These are phyloP conservation scores for Urocolius indicus DNA, from an alignment of 2,113 vertebrate genomes.

Conservation along the genomic window DNA sequence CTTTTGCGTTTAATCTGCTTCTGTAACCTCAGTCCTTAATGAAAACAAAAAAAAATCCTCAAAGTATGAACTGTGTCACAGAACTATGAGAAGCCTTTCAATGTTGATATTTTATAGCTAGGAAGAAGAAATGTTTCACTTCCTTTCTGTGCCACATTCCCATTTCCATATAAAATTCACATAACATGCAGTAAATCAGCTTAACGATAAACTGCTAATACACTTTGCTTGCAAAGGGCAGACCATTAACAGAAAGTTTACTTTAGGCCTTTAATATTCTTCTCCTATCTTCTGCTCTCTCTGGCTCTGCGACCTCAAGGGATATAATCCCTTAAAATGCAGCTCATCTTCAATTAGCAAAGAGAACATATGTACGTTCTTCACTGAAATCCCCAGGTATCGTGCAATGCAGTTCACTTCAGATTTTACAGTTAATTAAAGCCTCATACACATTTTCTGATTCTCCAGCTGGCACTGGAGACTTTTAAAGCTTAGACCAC, in stretches of 20 bases:
- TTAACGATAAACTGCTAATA: slow-evolving; percentile 37
- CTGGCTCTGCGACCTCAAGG: slow-evolving; percentile 57
- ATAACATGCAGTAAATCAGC: slow-evolving; percentile 1
- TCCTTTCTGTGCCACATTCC: neutral
- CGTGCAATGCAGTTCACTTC: slow-evolving; percentile 63
- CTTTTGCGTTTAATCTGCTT: neutral
- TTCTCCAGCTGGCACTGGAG: slow-evolving; percentile 71
- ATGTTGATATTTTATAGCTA: neutral
- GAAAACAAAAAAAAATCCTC: neutral
- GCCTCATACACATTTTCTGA: slow-evolving; percentile 65
- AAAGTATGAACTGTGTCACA: neutral
- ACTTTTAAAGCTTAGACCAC: slow-evolving; percentile 60
- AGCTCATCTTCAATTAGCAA: slow-evolving; percentile 80
- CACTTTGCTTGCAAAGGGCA: slow-evolving; percentile 45
- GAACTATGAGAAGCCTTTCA: neutral
- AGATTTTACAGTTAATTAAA: slow-evolving; percentile 81
- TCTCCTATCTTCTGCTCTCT: slow-evolving; percentile 23
- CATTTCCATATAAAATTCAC: neutral
- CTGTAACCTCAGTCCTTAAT: neutral
- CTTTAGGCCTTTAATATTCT: slow-evolving; percentile 70
- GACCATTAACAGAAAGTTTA: slow-evolving; percentile 65
- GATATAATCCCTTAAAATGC: slow-evolving; percentile 76
- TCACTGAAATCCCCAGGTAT: slow-evolving; percentile 81
- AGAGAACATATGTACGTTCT: slow-evolving; percentile 78
- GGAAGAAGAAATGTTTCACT: neutral